Percentiles rank a stretch among this genome's conserved stretches.
These are phyloP conservation scores for Cebus imitator DNA, from an alignment of 2,113 vertebrate species.

Conservation along the genomic window DNA sequence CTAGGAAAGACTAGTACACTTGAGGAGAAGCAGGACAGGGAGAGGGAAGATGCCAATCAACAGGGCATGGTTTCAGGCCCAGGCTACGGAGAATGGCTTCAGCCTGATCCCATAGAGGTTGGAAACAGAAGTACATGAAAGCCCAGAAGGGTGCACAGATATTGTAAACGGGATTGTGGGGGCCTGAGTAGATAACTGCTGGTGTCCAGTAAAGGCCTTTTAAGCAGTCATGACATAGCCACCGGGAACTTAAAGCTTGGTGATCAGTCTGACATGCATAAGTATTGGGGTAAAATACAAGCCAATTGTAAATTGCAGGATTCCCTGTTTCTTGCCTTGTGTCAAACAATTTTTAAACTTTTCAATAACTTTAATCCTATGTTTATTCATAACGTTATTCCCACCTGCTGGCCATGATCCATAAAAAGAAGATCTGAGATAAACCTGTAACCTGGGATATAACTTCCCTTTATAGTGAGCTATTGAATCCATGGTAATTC, in stretches of 20 bases:
- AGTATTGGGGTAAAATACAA: neutral
- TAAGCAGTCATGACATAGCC: neutral
- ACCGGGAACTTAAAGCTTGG: neutral
- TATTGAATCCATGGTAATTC: neutral
- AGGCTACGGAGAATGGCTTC: neutral
- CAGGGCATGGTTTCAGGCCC: neutral
- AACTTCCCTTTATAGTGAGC: neutral
- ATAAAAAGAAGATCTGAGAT: neutral
- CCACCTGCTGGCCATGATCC: neutral
- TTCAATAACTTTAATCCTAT: neutral
- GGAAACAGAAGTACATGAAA: neutral
- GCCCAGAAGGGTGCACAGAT: neutral
- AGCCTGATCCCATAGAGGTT: too few relatives aligned
- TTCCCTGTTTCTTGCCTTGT: neutral
- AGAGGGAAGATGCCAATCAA: neutral
- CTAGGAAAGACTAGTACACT: neutral
- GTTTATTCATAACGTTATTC: neutral
- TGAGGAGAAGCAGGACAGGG: neutral
- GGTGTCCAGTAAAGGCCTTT: rapidly evolving
- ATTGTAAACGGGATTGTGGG: rapidly evolving
- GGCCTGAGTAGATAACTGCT: neutral
- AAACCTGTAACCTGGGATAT: neutral
- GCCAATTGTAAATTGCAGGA: neutral
- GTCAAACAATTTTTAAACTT: neutral
- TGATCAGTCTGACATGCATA: neutral